These are phyloP conservation scores for Apis mellifera DNA, from an alignment of 1,140 invertebrate species.

Conservation along the genomic window DNA sequence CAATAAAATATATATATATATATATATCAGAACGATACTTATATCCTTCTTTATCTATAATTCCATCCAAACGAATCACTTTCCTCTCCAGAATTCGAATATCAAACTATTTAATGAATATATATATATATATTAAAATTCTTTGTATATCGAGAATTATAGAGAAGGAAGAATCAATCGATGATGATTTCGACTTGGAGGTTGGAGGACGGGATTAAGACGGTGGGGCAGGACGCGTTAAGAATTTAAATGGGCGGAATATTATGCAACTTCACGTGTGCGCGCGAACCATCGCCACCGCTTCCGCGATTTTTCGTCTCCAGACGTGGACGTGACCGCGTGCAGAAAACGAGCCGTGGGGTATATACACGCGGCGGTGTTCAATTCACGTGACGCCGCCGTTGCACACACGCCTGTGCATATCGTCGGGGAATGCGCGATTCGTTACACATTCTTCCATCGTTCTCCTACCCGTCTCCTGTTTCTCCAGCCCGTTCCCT, in stretches of 20 bases:
- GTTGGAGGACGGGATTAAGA: conserved; percentile 18
- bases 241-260: conserved; percentile 60
- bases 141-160: too few species aligned
- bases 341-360: conserved; percentile 40
- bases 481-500: conserved; percentile 41
- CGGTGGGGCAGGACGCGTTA: conserved; percentile 36
- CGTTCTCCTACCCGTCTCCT: conserved; percentile 22
- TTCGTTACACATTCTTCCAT: conserved; percentile 54
- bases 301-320: conserved; percentile 56
- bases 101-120: too few species aligned
- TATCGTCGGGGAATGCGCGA: conserved; percentile 65
- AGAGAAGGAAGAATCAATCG: too few species aligned
- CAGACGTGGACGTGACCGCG: conserved; percentile 2
- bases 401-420: conserved; percentile 11
- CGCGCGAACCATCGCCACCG: not conserved
- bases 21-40: too few species aligned
- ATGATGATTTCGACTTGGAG: too few species aligned
- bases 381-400: conserved; percentile 19
- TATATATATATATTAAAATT: too few species aligned
- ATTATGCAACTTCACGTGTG: too few species aligned
- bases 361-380: not conserved
- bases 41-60: too few species aligned
- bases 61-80: too few species aligned
- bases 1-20: too few species aligned
- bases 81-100: too few species aligned